Evolutionary conservation across 2,888 invertebrate genomes (phyloP).

Genomic region (Coleophora deauratella): DNA sequence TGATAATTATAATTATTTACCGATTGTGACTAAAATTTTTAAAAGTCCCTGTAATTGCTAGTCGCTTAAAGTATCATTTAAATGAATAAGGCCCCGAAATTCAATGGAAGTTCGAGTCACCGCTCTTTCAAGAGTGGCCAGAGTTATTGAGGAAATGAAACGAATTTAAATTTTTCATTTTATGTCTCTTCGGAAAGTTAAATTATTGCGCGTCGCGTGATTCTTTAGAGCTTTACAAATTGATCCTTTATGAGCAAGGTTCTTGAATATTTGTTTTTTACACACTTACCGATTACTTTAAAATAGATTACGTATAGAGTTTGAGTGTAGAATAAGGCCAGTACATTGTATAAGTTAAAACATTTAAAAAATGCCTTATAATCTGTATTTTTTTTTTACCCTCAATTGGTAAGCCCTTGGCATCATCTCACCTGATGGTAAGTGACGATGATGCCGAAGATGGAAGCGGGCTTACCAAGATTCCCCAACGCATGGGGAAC

Average conservation of each 20-base stretch:
- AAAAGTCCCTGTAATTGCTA: conserved; percentile 53
- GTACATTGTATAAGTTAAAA: no score
- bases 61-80: conserved; percentile 61
- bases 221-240: conserved; percentile 52
- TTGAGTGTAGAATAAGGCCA: no score
- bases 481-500: no score
- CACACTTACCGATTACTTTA: no score
- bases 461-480: no score
- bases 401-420: no score
- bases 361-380: no score
- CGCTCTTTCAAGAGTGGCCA: conserved; percentile 34
- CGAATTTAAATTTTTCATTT: conserved; percentile 43
- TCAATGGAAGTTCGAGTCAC: conserved; percentile 44
- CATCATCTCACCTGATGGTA: no score
- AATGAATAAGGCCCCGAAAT: conserved; percentile 54
- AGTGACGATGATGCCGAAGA: no score
- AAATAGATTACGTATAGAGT: no score
- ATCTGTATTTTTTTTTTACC: no score
- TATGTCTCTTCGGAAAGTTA: conserved; percentile 45
- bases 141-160: conserved; percentile 42
- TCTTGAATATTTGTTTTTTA: no score
- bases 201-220: conserved; percentile 58
- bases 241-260: conserved; percentile 10
- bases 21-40: conserved; percentile 64
- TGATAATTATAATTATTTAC: conserved; percentile 72